Evolutionary conservation across 2,113 vertebrate genomes (phyloP).

Genomic region (human): DNA sequence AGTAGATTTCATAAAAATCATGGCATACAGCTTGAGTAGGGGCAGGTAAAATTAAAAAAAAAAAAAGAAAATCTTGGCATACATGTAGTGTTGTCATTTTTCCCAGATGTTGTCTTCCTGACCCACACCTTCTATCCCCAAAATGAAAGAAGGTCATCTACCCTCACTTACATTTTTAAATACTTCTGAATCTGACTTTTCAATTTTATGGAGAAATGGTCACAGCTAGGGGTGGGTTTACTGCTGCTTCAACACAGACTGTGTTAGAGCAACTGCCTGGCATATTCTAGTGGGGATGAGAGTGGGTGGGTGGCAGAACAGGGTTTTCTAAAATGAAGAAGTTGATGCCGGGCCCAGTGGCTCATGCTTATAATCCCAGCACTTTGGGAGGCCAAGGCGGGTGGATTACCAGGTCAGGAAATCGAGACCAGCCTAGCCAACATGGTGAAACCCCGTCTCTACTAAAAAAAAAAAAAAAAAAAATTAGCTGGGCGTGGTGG

Average conservation of each 20-base stretch:
- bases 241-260: background rate
- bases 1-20: background rate
- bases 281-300: accelerated
- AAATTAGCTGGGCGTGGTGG: too few relatives aligned
- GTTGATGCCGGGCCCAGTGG: background rate
- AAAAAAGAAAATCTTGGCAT: background rate
- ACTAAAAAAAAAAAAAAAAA: too few relatives aligned
- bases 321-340: background rate
- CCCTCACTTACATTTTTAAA: background rate
- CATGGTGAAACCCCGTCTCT: too few relatives aligned
- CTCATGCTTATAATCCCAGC: too few relatives aligned
- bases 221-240: background rate
- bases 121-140: background rate
- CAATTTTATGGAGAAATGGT: background rate
- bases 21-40: too few relatives aligned
- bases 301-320: background rate
- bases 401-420: too few relatives aligned
- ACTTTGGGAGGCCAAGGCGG: too few relatives aligned
- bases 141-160: background rate
- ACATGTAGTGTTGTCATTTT: background rate
- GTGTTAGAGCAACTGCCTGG: background rate
- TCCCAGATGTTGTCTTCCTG: background rate
- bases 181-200: background rate
- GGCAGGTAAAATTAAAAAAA: too few relatives aligned
- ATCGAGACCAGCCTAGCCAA: too few relatives aligned